Evolutionary conservation across 2,888 invertebrate species (phyloP), one percentile per base, ranked within the genome.

Genomic region (Meloe dianella): DNA sequence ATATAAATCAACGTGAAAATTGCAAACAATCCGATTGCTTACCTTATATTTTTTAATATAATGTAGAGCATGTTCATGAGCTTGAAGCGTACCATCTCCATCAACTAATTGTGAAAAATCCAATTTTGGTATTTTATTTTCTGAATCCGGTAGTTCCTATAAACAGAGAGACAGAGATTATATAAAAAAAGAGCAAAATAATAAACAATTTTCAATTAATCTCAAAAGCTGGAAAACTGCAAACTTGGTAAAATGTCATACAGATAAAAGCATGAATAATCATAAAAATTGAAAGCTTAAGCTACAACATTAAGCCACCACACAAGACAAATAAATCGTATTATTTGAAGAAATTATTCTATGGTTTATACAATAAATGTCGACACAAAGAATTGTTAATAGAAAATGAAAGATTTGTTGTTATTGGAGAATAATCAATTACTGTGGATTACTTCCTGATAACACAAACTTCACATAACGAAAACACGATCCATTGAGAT

Each of bases 11-110:
- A 59, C 27, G 24, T 56, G 58, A 47, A 30, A 27, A 3, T 32
- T 9, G 3, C 24, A 12, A 22, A 17, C 27, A 70, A 60, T 22
- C 35, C 20, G 17, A 32, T 38, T n/a, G 51, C 64, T 77, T 78
- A 88, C 87, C 84, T 87, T 87, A 71, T 87, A 87, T 74, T 74
- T 75, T 64, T 70, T 70, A 20, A 74, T 66, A 12, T 51, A 61
- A 65, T 54, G 66, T 29, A 68, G 63, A 27, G 57, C 66, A 64
- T 29, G 22, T 61, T 38, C 67, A 10, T 61, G 29, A 29, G 12
- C 5, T 5, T 20, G n/a, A 10, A 10, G 4, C 22, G 29, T 17
- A 57, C 22, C 17, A 57, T 24, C 56, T 32, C 27, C 47, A 12
- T 29, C 51, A 27, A 9, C n/a, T 9, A 30, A 41, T 51, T 59